Base-by-base conservation (phyloP, 2,797 vertebrate genomes). In the Acipenser ruthenus region DNA sequence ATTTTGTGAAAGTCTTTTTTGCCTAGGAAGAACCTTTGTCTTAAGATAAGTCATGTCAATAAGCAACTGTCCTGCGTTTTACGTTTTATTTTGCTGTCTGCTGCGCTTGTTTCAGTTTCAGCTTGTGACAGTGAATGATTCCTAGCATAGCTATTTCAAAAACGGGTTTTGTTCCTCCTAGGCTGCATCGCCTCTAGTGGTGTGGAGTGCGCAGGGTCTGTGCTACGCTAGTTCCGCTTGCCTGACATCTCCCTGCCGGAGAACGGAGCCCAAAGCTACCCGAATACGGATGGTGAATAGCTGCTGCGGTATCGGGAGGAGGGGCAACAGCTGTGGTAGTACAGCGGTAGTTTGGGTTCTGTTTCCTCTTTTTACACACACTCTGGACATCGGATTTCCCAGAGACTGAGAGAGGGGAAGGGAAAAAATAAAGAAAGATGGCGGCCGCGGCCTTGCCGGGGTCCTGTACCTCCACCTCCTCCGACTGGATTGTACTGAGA, bases 401-500 rank as follows among this genome's bases (percentile, higher is more conserved):
- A 66, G 74, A 71, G 77, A 75, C 56, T n/a, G 62, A 37, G 37
- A 79, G 67, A 78, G 78, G 73, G 73, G 72, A 82, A 79, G 70
- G 77, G 75, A 69, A 73, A 71, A 80, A 76, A 78, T 73, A 77
- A 77, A 78, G 77, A 82, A 89, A 90, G 77, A 91, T 91, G 88
- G 92, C 89, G 83, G 95, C 90, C 85, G 91, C 92, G 85, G 92
- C 90, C 84, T 90, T 84, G 84, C 88, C 90, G 83, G 89, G 85
- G 83, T 88, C 85, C 77, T 83, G 83, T 83, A 87, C 88, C 79
- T 84, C 84, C 75, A 76, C 81, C 83, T 86, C 37, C 37, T 37
- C 91, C 68, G 95, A 98, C 89, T 98, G 95, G 95, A 82, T 95
- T 84, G 92, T 98, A 73, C 83, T 96, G 82, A 91, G 93, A 85